A percentile compares a stretch with the other conserved stretches of the same genome.
phyloP scores from a whole-genome alignment of 2,113 vertebrate genomes.

The Microcebus murinus region DNA sequence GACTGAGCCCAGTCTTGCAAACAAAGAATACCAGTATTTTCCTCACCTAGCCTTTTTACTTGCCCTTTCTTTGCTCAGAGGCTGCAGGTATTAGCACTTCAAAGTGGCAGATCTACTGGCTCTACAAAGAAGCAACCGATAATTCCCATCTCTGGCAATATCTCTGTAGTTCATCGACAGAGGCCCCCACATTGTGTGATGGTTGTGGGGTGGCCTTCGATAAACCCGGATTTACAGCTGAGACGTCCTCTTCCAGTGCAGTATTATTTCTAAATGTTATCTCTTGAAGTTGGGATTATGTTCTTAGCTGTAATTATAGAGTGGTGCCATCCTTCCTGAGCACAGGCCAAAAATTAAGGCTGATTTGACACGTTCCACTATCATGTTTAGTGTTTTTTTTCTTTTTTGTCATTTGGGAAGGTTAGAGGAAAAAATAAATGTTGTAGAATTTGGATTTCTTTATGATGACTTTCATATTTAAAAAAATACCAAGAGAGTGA shows the following conservation, averaged over 20 bases:
- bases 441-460: constrained; percentile 35
- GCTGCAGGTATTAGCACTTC: constrained; percentile 63
- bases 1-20: constrained; percentile 47
- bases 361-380: not conserved
- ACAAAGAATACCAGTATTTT: constrained; percentile 70
- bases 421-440: constrained; percentile 38
- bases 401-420: not conserved
- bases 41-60: constrained; percentile 32
- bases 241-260: constrained; percentile 1
- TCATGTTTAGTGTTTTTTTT: not conserved
- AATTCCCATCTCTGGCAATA: constrained; percentile 74
- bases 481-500: constrained; percentile 36
- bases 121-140: constrained; percentile 51
- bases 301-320: constrained; percentile 76
- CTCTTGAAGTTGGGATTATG: constrained; percentile 76
- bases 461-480: constrained; percentile 40
- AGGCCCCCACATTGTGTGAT: constrained; percentile 63
- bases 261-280: constrained; percentile 77
- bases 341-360: constrained; percentile 68
- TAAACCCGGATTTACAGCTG: constrained; percentile 73
- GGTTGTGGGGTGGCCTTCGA: constrained; percentile 63
- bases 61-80: constrained; percentile 56
- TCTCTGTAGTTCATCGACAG: constrained; percentile 80
- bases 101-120: constrained; percentile 62
- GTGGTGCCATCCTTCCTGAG: not conserved